Evolutionary conservation across 1,140 invertebrate genomes (phyloP), one percentile per base, ranked within the genome.

Genomic region (Dolichoris vasculosae): DNA sequence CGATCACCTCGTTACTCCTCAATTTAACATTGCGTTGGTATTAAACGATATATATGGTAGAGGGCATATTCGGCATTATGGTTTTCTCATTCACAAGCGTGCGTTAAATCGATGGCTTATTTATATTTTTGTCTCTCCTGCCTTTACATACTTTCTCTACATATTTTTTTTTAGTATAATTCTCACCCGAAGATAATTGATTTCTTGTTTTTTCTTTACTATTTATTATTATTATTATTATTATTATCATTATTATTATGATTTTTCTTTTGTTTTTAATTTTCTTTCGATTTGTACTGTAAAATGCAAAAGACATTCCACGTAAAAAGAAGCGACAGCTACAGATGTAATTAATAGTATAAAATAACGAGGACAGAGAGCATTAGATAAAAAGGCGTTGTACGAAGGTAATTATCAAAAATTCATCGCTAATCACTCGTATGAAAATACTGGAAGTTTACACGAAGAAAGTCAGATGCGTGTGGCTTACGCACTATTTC

Each of bases 401-500:
- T 55, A 86, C 85, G 83, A 82, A 81, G 46, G 71, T 78, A 87
- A 86, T 63, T 82, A 87, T 86, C 43, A 81, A 87, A 87, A 84
- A 86, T 86, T 82, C 64, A 86, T 85, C 73, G 82, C 78, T 83
- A 85, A 86, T 87, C 85, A 86, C 86, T 88, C 63, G 85, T 88
- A 89, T 85, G 88, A 88, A 88, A 90, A 90, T 90, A 91, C 89
- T 91, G 90, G 90, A 91, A 91, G 90, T 91, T 90, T 87, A 89
- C 84, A 86, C 64, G 87, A 88, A 89, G 89, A 89, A 88, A 87
- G 88, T 87, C 46, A 86, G 75, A 63, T 87, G 86, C 64, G 83
- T 76, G 77, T 79, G 8, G 51, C 75, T 76, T 86, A 86, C 79
- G 83, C 78, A 84, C 84, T 86, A 88, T 79, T 85, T 84, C 84